Base-by-base conservation (phyloP, 2,113 vertebrate genomes). In the Calidris pugnax region DNA sequence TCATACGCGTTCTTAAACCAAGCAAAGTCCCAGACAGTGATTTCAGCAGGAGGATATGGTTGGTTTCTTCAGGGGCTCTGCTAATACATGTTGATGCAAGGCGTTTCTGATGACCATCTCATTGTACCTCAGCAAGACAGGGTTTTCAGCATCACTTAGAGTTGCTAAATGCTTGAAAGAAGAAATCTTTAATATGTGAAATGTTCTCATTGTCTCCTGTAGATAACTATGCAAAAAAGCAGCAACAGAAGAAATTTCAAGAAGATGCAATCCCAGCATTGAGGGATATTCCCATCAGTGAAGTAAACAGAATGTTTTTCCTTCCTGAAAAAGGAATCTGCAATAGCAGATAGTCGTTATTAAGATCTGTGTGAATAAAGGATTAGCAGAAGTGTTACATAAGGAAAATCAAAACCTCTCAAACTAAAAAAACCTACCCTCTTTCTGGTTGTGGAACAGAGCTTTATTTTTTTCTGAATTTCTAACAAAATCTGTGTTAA, bases 241-340 rank as follows among this genome's bases (percentile, higher is more conserved):
- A 99, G 79, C 98, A 97, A 85, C 94, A 77, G 43, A 98, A 98
- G 76, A 77, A 89, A 73, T 90, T 82, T 66, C 96, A 98, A 33
- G 98, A 98, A 53, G 98, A 98, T 23, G 98, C 98, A 64, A 98
- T 99, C 69, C 99, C 99, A 62, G 97, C 98, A 9, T 83, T 99
- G 39, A 98, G 97, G 90, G 99, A 99, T 64, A 89, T 99, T 90
- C 97, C 99, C 68, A 98, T 99, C 75, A 99, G 98, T 90, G 98
- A 99, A 92, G 98, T 99, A 56, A 99, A 99, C 97, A 98, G 96
- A 60, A 98, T 98, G 96, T 99, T 99, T 33, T 99, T 99, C 95
- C 97, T 99, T 68, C 90, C 97, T 16, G 53, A 94, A 30, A 96
- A 74, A 87, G 72, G 85, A 32, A 59, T 81, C 62, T 90, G 69